A percentile compares a stretch with the other conserved stretches of the same genome.
Evolutionary conservation across 1,140 invertebrate species (phyloP).

Genomic region (Dryas iulia): DNA sequence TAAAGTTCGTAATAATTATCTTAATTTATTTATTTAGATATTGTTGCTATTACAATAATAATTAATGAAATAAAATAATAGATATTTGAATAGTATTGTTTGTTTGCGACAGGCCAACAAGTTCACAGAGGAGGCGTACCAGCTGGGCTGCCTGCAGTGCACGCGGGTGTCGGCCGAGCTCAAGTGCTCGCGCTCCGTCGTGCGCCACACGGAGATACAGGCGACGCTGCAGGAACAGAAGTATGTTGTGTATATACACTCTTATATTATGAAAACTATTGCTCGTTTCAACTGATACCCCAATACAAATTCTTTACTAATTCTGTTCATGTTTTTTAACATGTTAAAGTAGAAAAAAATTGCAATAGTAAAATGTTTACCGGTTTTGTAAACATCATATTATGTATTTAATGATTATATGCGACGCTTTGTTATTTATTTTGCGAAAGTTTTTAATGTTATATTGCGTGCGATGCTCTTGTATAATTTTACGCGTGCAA

Average conservation of each 20-base stretch:
- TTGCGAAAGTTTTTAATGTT: neutral
- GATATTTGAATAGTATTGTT: neutral
- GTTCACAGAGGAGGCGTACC: conserved; percentile 70
- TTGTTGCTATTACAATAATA: too few species aligned
- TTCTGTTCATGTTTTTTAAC: too few species aligned
- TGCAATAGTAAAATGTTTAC: too few species aligned
- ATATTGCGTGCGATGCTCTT: neutral
- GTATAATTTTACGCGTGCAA: too few species aligned
- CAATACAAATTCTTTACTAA: too few species aligned
- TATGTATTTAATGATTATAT: neutral
- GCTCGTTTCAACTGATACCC: too few species aligned
- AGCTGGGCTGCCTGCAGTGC: conserved; percentile 81
- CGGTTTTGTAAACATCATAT: neutral
- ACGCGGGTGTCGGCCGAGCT: conserved; percentile 96
- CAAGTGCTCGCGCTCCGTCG: conserved; percentile 95
- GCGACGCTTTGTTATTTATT: neutral
- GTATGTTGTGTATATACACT: conserved; percentile 83
- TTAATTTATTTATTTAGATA: neutral
- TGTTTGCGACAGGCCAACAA: conserved; percentile 50
- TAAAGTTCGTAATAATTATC: too few species aligned
- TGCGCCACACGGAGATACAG: conserved; percentile 97
- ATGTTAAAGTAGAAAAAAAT: too few species aligned
- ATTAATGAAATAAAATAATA: neutral
- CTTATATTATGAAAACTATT: neutral
- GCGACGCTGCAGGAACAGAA: conserved; percentile 98